Evolutionary conservation across 2,113 vertebrate genomes (phyloP).

Genomic region (Pipra filicauda): DNA sequence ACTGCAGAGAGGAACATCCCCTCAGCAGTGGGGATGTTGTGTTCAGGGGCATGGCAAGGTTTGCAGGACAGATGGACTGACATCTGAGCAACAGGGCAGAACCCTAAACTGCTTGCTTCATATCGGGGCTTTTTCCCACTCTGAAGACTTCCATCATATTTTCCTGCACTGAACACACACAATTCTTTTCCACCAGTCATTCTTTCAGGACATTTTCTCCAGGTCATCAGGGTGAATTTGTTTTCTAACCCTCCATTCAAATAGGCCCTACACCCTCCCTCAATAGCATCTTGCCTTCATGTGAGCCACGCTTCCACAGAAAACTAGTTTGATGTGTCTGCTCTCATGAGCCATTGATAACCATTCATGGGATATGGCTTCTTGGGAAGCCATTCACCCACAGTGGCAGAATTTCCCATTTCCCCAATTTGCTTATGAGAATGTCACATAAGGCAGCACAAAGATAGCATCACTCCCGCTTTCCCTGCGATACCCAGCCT

Average conservation of each 20-base stretch:
- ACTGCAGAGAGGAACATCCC: neutral
- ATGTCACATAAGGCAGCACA: neutral
- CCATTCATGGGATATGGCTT: neutral
- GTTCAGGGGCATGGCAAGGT: neutral
- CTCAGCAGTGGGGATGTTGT: neutral
- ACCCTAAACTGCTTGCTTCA: neutral
- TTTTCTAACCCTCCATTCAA: neutral
- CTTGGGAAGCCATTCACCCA: neutral
- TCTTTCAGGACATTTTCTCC: neutral
- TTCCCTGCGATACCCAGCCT: neutral
- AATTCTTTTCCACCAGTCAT: neutral
- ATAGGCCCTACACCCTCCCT: neutral
- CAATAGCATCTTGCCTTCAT: neutral
- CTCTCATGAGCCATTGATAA: fast-evolving
- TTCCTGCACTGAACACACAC: neutral
- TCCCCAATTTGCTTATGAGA: neutral
- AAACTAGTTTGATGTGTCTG: neutral
- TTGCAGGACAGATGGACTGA: neutral
- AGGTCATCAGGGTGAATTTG: neutral
- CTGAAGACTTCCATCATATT: neutral
- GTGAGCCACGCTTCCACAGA: neutral
- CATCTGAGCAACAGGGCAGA: neutral
- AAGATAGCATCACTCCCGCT: neutral
- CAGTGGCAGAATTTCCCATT: conserved; percentile 14
- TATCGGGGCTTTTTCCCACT: neutral